Evolutionary conservation across 2,888 invertebrate genomes (phyloP).

Genomic region (Gandaritis pyraliata): DNA sequence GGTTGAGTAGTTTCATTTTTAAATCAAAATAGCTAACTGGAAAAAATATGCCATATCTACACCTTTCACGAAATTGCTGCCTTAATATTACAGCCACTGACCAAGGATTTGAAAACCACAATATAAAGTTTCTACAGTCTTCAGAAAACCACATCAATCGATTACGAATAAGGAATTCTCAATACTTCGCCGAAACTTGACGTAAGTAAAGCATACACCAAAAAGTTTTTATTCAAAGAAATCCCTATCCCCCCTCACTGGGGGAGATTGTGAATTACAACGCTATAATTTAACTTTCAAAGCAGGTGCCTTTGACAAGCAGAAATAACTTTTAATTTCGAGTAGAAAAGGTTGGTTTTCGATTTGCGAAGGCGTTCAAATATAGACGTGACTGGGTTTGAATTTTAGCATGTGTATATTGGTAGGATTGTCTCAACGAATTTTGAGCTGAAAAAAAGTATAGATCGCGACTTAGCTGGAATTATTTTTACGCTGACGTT

Average conservation of each 20-base stretch:
- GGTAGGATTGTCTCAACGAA: slow-evolving; percentile 34
- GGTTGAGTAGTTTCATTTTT: too few relatives aligned
- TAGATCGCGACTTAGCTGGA: not conserved
- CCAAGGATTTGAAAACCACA: too few relatives aligned
- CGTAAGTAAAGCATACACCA: slow-evolving; percentile 26
- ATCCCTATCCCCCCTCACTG: slow-evolving; percentile 37
- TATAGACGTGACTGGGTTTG: slow-evolving; percentile 49
- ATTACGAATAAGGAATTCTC: not conserved
- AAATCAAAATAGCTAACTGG: too few relatives aligned
- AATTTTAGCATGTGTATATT: slow-evolving; percentile 47
- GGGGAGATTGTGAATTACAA: slow-evolving; percentile 53
- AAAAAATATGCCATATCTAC: too few relatives aligned
- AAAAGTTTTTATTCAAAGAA: slow-evolving; percentile 45
- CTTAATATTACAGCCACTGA: too few relatives aligned
- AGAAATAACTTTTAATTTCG: slow-evolving; percentile 29
- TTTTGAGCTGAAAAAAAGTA: slow-evolving; percentile 17
- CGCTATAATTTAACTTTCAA: slow-evolving; percentile 51
- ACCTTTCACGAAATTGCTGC: too few relatives aligned
- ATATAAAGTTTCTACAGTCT: too few relatives aligned
- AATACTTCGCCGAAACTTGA: slow-evolving; percentile 7
- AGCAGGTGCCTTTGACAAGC: slow-evolving; percentile 36
- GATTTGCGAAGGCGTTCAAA: slow-evolving; percentile 7
- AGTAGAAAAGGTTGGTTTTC: slow-evolving; percentile 27
- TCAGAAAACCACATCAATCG: not conserved
- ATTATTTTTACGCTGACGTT: not conserved